Evolutionary conservation across 2,797 vertebrate genomes (phyloP).

Genomic region (Pelobates cultripes): DNA sequence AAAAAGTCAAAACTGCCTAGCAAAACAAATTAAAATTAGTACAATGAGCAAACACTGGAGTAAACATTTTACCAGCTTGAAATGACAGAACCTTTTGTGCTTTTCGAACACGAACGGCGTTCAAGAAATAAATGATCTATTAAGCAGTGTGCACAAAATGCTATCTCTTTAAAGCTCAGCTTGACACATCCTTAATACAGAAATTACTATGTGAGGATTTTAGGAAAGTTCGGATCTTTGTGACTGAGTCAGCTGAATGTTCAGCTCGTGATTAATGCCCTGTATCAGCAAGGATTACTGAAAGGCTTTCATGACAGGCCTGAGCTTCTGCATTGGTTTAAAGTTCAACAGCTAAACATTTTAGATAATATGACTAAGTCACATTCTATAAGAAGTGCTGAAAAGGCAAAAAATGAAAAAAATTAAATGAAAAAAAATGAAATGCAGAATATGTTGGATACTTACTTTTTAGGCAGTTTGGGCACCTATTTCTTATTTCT

Average conservation of each 20-base stretch:
- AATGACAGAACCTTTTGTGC: slow-evolving; percentile 38
- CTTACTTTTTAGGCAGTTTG: background rate
- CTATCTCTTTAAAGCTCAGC: slow-evolving; percentile 46
- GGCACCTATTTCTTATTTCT: too few relatives aligned
- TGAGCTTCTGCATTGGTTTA: background rate
- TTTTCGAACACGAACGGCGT: slow-evolving; percentile 27
- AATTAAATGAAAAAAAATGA: too few relatives aligned
- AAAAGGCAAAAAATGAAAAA: slow-evolving; percentile 15
- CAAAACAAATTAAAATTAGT: background rate
- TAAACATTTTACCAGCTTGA: slow-evolving; percentile 19
- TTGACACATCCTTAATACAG: slow-evolving; percentile 49
- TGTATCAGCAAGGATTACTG: slow-evolving; percentile 48
- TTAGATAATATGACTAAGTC: slow-evolving; percentile 30
- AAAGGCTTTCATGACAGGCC: slow-evolving; percentile 47
- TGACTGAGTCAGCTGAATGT: slow-evolving; percentile 51
- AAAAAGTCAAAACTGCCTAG: background rate
- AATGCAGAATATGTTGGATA: background rate
- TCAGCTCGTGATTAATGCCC: slow-evolving; percentile 49
- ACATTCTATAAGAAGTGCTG: slow-evolving; percentile 29
- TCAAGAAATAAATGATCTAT: slow-evolving; percentile 43
- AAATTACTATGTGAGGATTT: slow-evolving; percentile 51
- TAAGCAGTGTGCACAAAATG: slow-evolving; percentile 26
- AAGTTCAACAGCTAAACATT: slow-evolving; percentile 35
- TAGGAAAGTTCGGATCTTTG: slow-evolving; percentile 43
- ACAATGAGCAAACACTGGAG: slow-evolving; percentile 8